Base-by-base conservation (phyloP, 2,797 vertebrate species). In the Hypotaenidia philippensis region DNA sequence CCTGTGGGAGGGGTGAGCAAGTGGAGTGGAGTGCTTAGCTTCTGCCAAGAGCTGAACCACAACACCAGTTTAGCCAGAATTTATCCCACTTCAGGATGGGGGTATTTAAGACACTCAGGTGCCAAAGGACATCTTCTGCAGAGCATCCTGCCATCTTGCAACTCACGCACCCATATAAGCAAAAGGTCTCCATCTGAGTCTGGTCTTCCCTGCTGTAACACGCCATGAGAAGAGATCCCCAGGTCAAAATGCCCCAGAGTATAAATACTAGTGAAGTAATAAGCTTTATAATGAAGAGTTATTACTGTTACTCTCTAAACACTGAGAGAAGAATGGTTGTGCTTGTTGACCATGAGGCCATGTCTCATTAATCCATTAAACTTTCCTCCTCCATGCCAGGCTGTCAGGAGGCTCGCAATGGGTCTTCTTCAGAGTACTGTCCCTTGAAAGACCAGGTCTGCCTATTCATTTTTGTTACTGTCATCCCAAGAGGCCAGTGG, bases 101-200 rank as follows among this genome's bases (percentile, higher is more conserved):
- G 11, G 44, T 34, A 34, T 65, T 34, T 69, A 65, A 59, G 20
- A 53, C 3, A 10, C 5, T 53, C 27, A 29, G 63, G n/a, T 80
- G 32, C 19, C 50, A 85, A 34, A 90, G 8, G 32, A 74, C 19
- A 31, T 13, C 31, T 49, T 27, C 55, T 74, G 34, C 34, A 81
- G n/a, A 88, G 23, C 53, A 40, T 32, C 45, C 60, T 66, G 64
- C 21, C 13, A 13, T 61, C 53, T 64, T 56, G 13, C 36, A 88
- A 27, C 59, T 80, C 0, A 0, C 34, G 68, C 4, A 16, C n/a
- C 34, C 29, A 13, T 6, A 22, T 4, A 4, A 71, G 17, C 29
- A 81, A 83, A 75, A 74, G 22, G 11, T 36, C 31, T 87, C 25
- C 71, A 59, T 8, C 21, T 45, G 41, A 36, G 32, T 44, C 32